Base-by-base conservation (phyloP, 2,113 vertebrate genomes). In the Danionella cerebrum region DNA sequence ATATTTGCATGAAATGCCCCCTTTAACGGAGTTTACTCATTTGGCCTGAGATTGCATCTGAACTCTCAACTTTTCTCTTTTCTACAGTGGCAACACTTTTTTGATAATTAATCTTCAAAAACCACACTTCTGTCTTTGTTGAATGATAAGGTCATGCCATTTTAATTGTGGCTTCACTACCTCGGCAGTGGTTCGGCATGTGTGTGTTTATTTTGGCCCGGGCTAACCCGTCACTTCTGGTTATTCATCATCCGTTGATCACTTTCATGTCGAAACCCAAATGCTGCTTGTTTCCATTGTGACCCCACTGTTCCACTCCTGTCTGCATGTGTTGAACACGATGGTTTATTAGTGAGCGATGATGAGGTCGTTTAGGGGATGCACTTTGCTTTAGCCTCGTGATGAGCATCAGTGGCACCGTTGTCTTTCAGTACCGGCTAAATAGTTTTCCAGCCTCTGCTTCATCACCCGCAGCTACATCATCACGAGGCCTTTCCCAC, bases 91-190 rank as follows among this genome's bases (percentile, higher is more conserved):
- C n/a, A n/a, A n/a, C n/a, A n/a, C n/a, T n/a, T n/a, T n/a, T n/a
- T n/a, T n/a, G n/a, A n/a, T n/a, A n/a, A n/a, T n/a, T n/a, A n/a
- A n/a, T n/a, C n/a, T n/a, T n/a, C n/a, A n/a, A n/a, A n/a, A n/a
- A n/a, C n/a, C n/a, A n/a, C n/a, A n/a, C n/a, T n/a, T n/a, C n/a
- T n/a, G n/a, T n/a, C n/a, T n/a, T n/a, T n/a, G n/a, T n/a, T n/a
- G n/a, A n/a, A n/a, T n/a, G n/a, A n/a, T n/a, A n/a, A n/a, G n/a
- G n/a, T n/a, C n/a, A n/a, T n/a, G n/a, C n/a, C n/a, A n/a, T n/a
- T 91, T 88, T 92, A 90, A 89, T 86, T 90, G 89, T 87, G 87
- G 89, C 84, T 91, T 91, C n/a, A n/a, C n/a, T n/a, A n/a, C n/a
- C n/a, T n/a, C n/a, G n/a, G n/a, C n/a, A n/a, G n/a, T 90, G 84